Evolutionary conservation across 2,797 vertebrate species (phyloP).

Genomic region (Semotilus atromaculatus): DNA sequence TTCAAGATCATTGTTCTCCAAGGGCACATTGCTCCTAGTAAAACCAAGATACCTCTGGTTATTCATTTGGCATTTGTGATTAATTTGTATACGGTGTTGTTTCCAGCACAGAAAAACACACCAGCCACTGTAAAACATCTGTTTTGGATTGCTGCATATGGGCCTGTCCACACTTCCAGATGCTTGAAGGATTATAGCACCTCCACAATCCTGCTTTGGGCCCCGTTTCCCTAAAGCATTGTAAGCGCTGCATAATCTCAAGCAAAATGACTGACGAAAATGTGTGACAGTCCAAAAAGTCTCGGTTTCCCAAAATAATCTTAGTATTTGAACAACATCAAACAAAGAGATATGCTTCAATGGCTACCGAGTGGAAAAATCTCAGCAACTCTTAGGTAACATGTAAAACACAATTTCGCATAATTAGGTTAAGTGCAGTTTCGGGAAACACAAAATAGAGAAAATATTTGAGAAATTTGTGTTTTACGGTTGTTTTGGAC

Average conservation of each 20-base stretch:
- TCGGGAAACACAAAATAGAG: not conserved
- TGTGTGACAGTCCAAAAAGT: not conserved
- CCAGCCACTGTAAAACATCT: not conserved
- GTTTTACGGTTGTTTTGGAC: not conserved
- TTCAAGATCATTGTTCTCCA: not conserved
- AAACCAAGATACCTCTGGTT: not conserved
- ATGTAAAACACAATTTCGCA: not conserved
- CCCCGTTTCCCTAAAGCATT: not conserved
- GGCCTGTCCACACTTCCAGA: not conserved
- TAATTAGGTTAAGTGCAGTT: not conserved
- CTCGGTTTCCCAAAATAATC: not conserved
- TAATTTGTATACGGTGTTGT: not conserved
- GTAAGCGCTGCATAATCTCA: not conserved
- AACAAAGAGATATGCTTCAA: not conserved
- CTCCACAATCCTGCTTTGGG: not conserved
- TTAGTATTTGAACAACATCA: not conserved
- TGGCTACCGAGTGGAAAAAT: not conserved
- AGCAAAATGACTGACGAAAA: not conserved
- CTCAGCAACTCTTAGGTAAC: not conserved
- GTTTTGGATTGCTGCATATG: not conserved
- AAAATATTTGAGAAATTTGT: not conserved
- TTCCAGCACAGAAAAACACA: not conserved
- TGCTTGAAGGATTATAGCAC: constrained; percentile 7
- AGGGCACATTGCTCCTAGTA: not conserved
- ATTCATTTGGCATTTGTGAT: constrained; percentile 16